Base-by-base conservation (phyloP, 1,140 invertebrate genomes). In the Achatina immaculata region DNA sequence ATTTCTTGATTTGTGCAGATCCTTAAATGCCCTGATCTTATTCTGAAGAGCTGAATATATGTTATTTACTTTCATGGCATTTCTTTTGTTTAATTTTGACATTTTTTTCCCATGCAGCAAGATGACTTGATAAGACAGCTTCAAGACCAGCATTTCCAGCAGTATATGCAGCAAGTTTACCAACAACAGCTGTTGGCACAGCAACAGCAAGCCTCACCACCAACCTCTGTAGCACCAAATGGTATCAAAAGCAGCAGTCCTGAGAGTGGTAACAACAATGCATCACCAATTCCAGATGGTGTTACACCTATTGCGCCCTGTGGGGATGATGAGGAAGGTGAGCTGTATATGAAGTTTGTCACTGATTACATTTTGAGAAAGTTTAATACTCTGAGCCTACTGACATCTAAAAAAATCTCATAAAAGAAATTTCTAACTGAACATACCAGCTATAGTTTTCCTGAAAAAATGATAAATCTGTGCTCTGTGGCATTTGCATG, bases 101-200 rank as follows among this genome's bases (percentile, higher is more conserved):
- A 28, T 74, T 51, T 19, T 66, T 72, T 34, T 58, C 1, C 38
- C 38, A 28, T 79, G 24, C 89, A 98, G 93, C 98, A 99, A 94
- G 96, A 95, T 1, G 94, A 97, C 72, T 92, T 99, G 28, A 96
- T 99, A 73, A 93, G 94, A 68, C 97, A 99, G 88, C 90, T 99
- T 55, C 98, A 99, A 92, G 97, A 98, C 85, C 96, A 99, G 86
- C 98, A 99, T 92, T 99, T 98, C 90, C 96, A 98, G 88, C 97
- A 99, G 88, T 99, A 99, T 89, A 98, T 99, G 94, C 95, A 98
- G 88, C 97, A 95, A 84, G 90, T 95, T 14, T 93, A 94, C 84
- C 93, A 94, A 82, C 94, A 91, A 77, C 90, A 91, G 80, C 77
- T 91, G 40, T 51, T 90, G 36, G 90, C 90, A 68, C 90, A 91